These are phyloP conservation scores for Hiodon tergisus DNA, from an alignment of 2,113 vertebrate species.

Conservation along the genomic window DNA sequence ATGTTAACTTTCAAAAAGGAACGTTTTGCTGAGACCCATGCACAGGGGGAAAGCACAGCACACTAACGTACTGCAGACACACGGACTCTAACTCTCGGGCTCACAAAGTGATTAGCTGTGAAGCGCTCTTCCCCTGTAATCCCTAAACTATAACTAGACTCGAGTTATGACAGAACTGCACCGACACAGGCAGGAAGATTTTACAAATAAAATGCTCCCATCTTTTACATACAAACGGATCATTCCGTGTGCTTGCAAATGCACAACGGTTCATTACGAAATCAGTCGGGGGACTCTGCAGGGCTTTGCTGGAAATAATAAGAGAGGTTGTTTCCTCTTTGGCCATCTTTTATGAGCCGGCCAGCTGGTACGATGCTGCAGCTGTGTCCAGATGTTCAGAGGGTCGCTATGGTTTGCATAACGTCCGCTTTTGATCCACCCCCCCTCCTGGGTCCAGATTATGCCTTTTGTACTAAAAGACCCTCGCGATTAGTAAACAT, in stretches of 20 bases:
- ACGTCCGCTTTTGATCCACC: slow-evolving; percentile 74
- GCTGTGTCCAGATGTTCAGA: slow-evolving; percentile 86
- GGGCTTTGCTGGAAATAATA: slow-evolving; percentile 84
- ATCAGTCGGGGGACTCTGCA: slow-evolving; percentile 66
- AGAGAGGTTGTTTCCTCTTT: slow-evolving; percentile 88
- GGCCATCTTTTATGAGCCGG: slow-evolving; percentile 60
- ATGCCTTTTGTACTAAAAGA: background rate
- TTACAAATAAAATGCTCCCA: no score
- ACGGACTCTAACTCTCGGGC: no score
- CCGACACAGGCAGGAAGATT: no score
- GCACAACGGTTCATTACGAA: slow-evolving; percentile 65
- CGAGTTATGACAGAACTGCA: no score
- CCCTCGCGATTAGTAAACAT: background rate
- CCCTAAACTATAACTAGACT: no score
- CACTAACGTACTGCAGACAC: no score
- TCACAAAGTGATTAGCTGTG: no score
- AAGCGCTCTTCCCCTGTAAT: no score
- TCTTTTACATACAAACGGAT: no score
- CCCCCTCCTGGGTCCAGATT: slow-evolving; percentile 43
- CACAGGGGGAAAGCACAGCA: no score
- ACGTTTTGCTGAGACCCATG: no score
- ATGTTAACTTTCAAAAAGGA: no score
- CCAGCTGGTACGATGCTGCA: slow-evolving; percentile 89
- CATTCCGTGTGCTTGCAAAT: slow-evolving; percentile 60
- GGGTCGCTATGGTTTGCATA: slow-evolving; percentile 70